A percentile compares a stretch with the other conserved stretches of the same genome.
Evolutionary conservation across 2,888 invertebrate genomes (phyloP).

Genomic region (Cepaea hortensis): DNA sequence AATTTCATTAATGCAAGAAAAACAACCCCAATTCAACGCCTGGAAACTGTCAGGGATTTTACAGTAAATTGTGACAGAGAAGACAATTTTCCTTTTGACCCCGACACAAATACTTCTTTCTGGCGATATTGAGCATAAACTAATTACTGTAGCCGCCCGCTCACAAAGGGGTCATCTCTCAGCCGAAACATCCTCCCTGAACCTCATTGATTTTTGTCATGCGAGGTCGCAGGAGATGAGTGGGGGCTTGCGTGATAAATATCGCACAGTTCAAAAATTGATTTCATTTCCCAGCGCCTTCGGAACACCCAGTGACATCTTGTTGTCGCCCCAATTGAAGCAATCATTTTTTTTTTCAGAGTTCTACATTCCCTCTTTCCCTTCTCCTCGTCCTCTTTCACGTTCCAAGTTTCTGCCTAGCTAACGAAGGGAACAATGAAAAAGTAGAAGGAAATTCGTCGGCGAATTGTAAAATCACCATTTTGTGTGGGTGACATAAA

Average conservation of each 20-base stretch:
- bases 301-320: slow-evolving; percentile 39
- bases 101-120: slow-evolving; percentile 41
- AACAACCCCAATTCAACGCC: no score
- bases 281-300: slow-evolving; percentile 42
- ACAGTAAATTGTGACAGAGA: slow-evolving; percentile 8
- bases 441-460: neutral
- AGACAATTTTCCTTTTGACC: slow-evolving; percentile 33
- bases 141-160: slow-evolving; percentile 53
- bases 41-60: neutral
- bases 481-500: neutral
- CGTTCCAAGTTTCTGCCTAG: no score
- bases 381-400: neutral
- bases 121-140: slow-evolving; percentile 58
- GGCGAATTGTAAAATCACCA: slow-evolving; percentile 22
- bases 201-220: slow-evolving; percentile 43
- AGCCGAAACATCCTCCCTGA: slow-evolving; percentile 24
- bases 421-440: neutral
- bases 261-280: slow-evolving; percentile 44
- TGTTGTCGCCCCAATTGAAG: slow-evolving; percentile 46
- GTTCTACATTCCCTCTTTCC: neutral
- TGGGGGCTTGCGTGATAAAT: slow-evolving; percentile 38
- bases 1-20: no score
- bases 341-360: slow-evolving; percentile 44
- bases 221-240: slow-evolving; percentile 17
- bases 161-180: slow-evolving; percentile 42